Conservation (phyloP, 1,140 invertebrate genomes). For the Batillaria attramentaria region DNA sequence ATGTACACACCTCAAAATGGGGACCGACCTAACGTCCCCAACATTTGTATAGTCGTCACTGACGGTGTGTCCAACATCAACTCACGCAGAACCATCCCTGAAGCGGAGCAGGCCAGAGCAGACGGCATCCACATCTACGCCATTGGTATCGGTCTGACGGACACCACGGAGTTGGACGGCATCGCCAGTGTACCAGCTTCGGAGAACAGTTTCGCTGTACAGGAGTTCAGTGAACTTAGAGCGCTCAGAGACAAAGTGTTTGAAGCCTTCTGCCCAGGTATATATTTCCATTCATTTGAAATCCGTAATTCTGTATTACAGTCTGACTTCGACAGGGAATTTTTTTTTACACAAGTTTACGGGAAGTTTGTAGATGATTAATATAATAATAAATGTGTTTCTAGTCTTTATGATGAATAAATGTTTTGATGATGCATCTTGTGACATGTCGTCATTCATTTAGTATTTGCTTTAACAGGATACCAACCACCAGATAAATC, state of each 20-base stretch:
- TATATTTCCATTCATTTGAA: too few relatives aligned
- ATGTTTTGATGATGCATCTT: too few relatives aligned
- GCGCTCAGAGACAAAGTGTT: constrained; percentile 53
- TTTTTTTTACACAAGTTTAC: too few relatives aligned
- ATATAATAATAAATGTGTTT: too few relatives aligned
- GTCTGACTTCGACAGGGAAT: too few relatives aligned
- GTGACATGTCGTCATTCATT: too few relatives aligned
- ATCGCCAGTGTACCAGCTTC: constrained; percentile 54
- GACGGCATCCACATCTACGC: constrained; percentile 57
- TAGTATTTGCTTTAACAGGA: constrained; percentile 10
- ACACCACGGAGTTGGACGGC: constrained; percentile 53
- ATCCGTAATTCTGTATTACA: too few relatives aligned
- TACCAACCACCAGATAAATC: constrained; percentile 12
- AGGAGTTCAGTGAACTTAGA: constrained; percentile 51
- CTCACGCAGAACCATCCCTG: constrained; percentile 41
- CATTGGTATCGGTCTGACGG: constrained; percentile 56
- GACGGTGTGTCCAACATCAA: constrained; percentile 62
- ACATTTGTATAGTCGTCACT: constrained; percentile 59
- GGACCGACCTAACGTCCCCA: constrained; percentile 49
- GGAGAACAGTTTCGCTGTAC: constrained; percentile 55
- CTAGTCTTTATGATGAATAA: too few relatives aligned
- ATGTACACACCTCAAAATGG: constrained; percentile 48
- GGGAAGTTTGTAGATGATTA: too few relatives aligned
- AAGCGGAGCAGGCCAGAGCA: constrained; percentile 46
- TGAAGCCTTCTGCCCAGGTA: constrained; percentile 46